phyloP scores from a whole-genome alignment of 2,113 vertebrate genomes.

The Camelus bactrianus region DNA sequence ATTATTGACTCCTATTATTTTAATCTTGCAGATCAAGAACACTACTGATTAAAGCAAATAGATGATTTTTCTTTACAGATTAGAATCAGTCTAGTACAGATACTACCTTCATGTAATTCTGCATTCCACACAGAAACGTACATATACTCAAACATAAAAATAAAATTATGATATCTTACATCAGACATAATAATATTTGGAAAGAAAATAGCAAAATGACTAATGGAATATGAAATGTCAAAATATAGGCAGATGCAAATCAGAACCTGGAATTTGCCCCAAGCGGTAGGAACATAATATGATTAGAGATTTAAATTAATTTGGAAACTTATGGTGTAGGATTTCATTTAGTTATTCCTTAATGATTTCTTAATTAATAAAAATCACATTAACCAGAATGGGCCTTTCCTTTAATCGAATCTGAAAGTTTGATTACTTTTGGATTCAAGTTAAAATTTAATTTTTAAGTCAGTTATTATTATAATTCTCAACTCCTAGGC shows the following conservation, averaged over 20 bases:
- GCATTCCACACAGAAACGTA: neutral
- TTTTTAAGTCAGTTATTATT: constrained; percentile 71
- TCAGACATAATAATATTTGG: neutral
- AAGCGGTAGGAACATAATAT: constrained; percentile 57
- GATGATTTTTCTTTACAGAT: neutral
- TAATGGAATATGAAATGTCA: neutral
- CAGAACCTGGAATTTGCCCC: constrained; percentile 65
- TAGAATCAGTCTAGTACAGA: neutral
- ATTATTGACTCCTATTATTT: neutral
- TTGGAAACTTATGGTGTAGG: constrained; percentile 61
- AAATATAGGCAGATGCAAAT: constrained; percentile 72
- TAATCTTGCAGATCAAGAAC: neutral
- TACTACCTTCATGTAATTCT: neutral
- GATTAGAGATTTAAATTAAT: constrained; percentile 80
- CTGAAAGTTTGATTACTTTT: constrained; percentile 80
- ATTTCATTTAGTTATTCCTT: constrained; percentile 78
- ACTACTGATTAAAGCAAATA: neutral
- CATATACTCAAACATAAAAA: neutral
- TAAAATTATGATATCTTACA: neutral
- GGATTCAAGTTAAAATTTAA: constrained; percentile 77
- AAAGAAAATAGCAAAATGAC: neutral
- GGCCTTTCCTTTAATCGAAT: constrained; percentile 67
- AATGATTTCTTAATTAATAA: constrained; percentile 85
- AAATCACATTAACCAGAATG: constrained; percentile 81
- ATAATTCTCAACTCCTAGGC: constrained; percentile 66